Evolutionary conservation across 2,888 invertebrate species (phyloP), one percentile per base, ranked within the genome.

Genomic region (Sympetrum striolatum): DNA sequence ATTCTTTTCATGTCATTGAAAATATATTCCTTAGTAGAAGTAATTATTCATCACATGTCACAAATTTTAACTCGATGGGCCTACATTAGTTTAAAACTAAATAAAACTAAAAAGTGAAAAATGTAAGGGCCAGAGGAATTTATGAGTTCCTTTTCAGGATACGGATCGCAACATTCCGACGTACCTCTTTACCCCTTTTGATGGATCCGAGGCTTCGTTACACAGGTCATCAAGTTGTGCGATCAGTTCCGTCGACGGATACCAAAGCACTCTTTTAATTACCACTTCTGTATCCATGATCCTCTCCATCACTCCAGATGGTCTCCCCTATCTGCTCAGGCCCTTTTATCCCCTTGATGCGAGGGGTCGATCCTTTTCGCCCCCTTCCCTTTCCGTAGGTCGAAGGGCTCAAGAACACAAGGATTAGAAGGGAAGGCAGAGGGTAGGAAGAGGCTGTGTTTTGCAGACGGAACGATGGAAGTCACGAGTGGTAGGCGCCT

Each of bases 401-500:
- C 31, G 31, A 73, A 31, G 31, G 73, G 37, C 18, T 3, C 22
- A 80, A 39, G 39, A 80, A 73, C 73, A 73, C 25, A 39, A 22
- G 39, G 48, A 48, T 48, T n/a, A 25, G 48, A 25, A 48, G 18
- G 81, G 58, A 44, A 82, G 58, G 60, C 35, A 6, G 31, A 35
- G 37, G 86, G 60, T 58, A n/a, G 4, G 35, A 22, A 64, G 58
- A 15, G 39, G 22, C 60, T 60, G 58, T 37, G 86, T 60, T 58
- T 86, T 60, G 86, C 60, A 58, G 86, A 60, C 53, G 86, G 86
- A 86, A 31, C 22, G 60, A 58, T 35, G 58, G 60, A 53, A 82
- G 82, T 82, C 82, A 82, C 82, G 82, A 82, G 82, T 18, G 86
- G 60, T 37, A 60, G 86, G 86, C 86, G 86, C 86, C 60, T 86